Evolutionary conservation across 2,797 vertebrate species (phyloP), one percentile per base, ranked within the genome.

Genomic region (Etheostoma nigrum): DNA sequence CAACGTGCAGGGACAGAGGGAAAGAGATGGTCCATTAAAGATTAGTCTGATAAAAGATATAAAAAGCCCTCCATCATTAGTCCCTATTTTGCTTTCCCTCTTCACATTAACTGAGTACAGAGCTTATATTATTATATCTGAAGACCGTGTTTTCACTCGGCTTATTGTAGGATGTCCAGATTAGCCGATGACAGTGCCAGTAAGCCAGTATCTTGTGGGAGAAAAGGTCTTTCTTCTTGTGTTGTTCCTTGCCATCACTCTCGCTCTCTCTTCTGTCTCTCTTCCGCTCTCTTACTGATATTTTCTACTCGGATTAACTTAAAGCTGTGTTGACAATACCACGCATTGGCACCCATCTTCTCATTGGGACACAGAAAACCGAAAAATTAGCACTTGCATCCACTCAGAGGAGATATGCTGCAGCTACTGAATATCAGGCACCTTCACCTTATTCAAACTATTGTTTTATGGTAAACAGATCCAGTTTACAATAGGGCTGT

Each of bases 301-400:
- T 86, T 86, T 86, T 79, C 89, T 92, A 86, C 86, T 83, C 81
- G 85, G 83, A 86, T 91, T 89, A 89, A 78, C 69, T 92, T 68
- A 82, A 85, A 89, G 82, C 75, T 65, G 64, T 86, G 85, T 78
- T 75, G 76, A 82, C 73, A 81, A 47, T 83, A 85, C 85, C 77
- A 83, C 74, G 21, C 82, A 81, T 74, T 83, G 86, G 84, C 85
- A 85, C 59, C 67, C 68, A 25, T 87, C 78, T 76, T 77, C 73
- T 85, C 77, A 67, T 44, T 73, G 71, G 85, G 66, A 83, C 73
- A 52, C 64, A 58, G 53, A 68, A 12, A 51, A 64, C 16, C 52
- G 68, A 69, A 79, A 83, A 79, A 60, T 78, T 57, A 42, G 51
- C 55, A 45, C 78, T 85, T 62, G 74, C 74, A 75, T 85, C 72